A percentile compares a stretch with the other conserved stretches of the same genome.
Evolutionary conservation across 2,797 vertebrate species (phyloP).

Genomic region (Clarias laeviceps): DNA sequence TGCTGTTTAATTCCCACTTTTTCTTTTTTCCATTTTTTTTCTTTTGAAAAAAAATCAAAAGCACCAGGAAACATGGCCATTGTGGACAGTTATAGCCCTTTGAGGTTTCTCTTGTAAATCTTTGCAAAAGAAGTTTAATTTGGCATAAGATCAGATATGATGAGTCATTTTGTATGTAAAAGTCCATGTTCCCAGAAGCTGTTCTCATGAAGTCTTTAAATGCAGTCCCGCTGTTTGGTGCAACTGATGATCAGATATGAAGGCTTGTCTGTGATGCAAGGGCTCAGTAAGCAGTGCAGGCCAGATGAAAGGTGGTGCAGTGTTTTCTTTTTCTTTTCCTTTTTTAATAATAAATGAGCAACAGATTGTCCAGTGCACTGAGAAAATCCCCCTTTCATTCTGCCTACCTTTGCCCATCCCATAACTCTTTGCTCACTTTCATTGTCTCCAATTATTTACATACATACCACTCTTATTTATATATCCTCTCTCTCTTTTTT

Average conservation of each 20-base stretch:
- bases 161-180: conserved; percentile 55
- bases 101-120: conserved; percentile 70
- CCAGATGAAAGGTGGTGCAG: conserved; percentile 53
- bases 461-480: conserved; percentile 1
- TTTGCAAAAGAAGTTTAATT: conserved; percentile 60
- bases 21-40: conserved; percentile 56
- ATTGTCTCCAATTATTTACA: conserved; percentile 2
- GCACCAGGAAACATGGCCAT: conserved; percentile 61
- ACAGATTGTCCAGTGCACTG: conserved; percentile 58
- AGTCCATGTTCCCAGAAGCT: conserved; percentile 35
- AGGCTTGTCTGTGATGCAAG: conserved; percentile 31
- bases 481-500: background rate
- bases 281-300: conserved; percentile 60
- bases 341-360: conserved; percentile 45
- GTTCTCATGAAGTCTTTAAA: conserved; percentile 32
- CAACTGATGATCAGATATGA: conserved; percentile 26
- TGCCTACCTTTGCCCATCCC: conserved; percentile 22
- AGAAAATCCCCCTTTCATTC: conserved; percentile 43
- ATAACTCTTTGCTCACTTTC: conserved; percentile 1
- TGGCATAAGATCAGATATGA: conserved; percentile 67
- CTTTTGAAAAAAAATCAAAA: conserved; percentile 62
- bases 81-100: conserved; percentile 62
- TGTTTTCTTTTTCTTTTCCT: conserved; percentile 50
- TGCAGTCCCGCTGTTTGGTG: conserved; percentile 13
- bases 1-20: conserved; percentile 48